Evolutionary conservation across 2,113 vertebrate genomes (phyloP), one percentile per base, ranked within the genome.

Genomic region (Anoplopoma fimbria): DNA sequence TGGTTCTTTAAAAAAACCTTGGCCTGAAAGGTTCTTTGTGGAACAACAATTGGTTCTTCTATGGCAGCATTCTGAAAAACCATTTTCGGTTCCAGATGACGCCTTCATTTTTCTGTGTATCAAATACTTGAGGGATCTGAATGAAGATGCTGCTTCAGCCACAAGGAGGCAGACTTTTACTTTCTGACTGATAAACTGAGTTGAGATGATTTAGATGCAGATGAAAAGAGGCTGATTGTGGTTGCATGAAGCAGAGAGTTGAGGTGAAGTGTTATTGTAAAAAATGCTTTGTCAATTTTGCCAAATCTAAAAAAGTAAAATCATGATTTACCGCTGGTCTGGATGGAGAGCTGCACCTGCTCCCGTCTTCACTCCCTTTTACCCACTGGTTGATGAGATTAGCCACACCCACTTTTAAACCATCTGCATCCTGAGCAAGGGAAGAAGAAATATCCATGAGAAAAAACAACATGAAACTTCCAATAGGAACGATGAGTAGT

Each of bases 311-410:
- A 45, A 42, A 45, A 45, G n/a, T 61, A 3, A 75, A 73, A 34
- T 15, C 55, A 9, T 2, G 47, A 81, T 93, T 89, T 65, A 95
- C 95, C 49, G 91, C 69, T 57, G 90, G 86, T 89, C 90, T 95
- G 77, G 74, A 90, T 9, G 92, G 83, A 0, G 92, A 90, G 80
- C 63, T 85, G 82, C 89, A 89, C 55, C 69, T 63, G 75, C 82
- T 88, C 7, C 82, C 83, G 14, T 95, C 94, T 27, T 91, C 70
- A 63, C 86, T 79, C 31, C 92, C 94, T 89, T 82, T 95, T 58
- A 95, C 94, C 95, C 95, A 96, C 70, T 96, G 95, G 64, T 90
- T 93, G 80, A 96, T 96, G 61, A 96, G 93, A 60, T 95, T 88
- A 10, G 93, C 87, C 67, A 96, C 93, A 0, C 92, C 95, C 2